Percentiles rank a stretch among this genome's conserved stretches.
Conservation (phyloP, 2,113 vertebrate species). For the Carassius auratus region DNA sequence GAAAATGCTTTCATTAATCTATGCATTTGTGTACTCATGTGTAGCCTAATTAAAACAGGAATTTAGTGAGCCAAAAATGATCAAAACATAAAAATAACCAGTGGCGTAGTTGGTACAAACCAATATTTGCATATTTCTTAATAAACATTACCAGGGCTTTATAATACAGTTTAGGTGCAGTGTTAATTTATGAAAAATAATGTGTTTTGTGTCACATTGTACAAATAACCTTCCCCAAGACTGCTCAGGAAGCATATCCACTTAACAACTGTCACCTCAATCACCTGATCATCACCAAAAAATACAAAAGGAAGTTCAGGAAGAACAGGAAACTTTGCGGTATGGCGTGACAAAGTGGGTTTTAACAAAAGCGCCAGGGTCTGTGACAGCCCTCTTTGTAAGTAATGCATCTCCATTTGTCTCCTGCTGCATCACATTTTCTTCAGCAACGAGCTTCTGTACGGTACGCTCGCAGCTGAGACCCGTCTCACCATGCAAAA, state of each 20-base stretch:
- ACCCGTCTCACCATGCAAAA: conserved; percentile 47
- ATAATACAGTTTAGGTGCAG: conserved; percentile 10
- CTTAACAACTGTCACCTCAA: not conserved
- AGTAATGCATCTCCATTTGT: conserved; percentile 55
- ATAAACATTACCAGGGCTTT: not conserved
- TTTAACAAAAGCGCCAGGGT: conserved; percentile 74
- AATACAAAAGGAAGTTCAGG: conserved; percentile 21
- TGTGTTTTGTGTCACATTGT: not conserved
- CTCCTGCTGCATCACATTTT: conserved; percentile 87
- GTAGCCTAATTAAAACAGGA: conserved; percentile 30
- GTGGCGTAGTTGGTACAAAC: conserved; percentile 12
- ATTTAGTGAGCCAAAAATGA: conserved; percentile 6
- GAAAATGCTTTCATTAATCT: not conserved
- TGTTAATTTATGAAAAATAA: conserved; percentile 1
- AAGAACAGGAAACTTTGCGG: conserved; percentile 48
- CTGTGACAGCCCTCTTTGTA: conserved; percentile 62
- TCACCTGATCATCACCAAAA: not conserved
- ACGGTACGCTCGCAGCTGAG: conserved; percentile 73
- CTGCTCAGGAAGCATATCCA: not conserved
- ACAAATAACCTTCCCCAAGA: not conserved
- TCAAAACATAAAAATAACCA: conserved; percentile 44
- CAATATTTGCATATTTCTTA: conserved; percentile 43
- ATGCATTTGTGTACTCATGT: not conserved
- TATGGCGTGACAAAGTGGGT: conserved; percentile 80
- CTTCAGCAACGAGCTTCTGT: conserved; percentile 80